A percentile compares a stretch with the other conserved stretches of the same genome.
Evolutionary conservation across 2,797 vertebrate species (phyloP).

Genomic region (Pseudotriccus pelzelni): DNA sequence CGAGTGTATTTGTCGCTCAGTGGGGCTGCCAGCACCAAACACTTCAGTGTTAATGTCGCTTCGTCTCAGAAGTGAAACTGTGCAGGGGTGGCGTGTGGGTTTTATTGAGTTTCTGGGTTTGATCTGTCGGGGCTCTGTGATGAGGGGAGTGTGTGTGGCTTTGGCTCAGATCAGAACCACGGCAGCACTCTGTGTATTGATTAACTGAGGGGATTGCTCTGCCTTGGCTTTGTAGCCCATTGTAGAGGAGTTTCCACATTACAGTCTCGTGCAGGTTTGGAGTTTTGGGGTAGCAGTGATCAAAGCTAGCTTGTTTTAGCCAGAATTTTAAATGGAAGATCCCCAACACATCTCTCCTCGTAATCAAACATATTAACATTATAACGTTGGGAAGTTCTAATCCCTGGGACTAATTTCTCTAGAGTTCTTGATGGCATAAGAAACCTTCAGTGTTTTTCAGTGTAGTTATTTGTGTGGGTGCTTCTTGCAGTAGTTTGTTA

Average conservation of each 20-base stretch:
- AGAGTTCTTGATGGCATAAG: not conserved
- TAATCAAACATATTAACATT: not conserved
- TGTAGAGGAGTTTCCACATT: not conserved
- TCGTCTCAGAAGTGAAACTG: not conserved
- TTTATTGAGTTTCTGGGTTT: slow-evolving; percentile 13
- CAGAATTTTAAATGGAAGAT: not conserved
- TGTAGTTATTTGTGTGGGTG: not conserved
- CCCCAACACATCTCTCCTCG: not conserved
- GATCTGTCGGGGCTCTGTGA: slow-evolving; percentile 23
- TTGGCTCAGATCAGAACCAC: slow-evolving; percentile 50
- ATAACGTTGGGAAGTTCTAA: not conserved
- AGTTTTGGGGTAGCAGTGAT: not conserved
- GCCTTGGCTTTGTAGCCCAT: not conserved
- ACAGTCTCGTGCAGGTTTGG: not conserved
- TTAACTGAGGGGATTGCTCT: slow-evolving; percentile 9
- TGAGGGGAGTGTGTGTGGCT: not conserved
- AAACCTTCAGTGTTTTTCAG: not conserved
- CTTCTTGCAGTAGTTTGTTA: not conserved
- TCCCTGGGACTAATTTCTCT: not conserved
- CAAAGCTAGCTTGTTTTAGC: not conserved
- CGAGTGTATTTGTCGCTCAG: not conserved
- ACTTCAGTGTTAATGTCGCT: not conserved
- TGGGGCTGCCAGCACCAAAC: not conserved
- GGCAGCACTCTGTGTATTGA: slow-evolving; percentile 31
- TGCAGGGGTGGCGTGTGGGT: not conserved